These are phyloP conservation scores for Tachyglossus aculeatus DNA, from an alignment of 2,797 vertebrate genomes.

Conservation along the genomic window DNA sequence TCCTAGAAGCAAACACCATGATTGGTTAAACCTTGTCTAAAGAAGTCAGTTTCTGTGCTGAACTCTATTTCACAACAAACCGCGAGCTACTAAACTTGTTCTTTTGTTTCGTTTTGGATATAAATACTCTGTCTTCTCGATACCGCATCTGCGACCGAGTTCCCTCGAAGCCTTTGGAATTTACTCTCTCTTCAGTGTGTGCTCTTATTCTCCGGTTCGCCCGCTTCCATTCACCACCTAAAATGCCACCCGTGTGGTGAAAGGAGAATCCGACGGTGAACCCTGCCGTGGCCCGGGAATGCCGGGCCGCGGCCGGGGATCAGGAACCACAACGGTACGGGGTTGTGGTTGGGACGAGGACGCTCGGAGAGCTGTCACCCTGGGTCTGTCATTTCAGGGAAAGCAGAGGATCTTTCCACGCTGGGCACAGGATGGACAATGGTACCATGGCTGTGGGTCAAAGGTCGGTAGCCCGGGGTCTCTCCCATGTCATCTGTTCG, in stretches of 20 bases:
- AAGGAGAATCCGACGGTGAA: slow-evolving; percentile 68
- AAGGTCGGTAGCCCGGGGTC: slow-evolving; percentile 67
- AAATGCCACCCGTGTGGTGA: slow-evolving; percentile 59
- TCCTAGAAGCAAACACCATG: slow-evolving; percentile 84
- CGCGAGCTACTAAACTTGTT: slow-evolving; percentile 81
- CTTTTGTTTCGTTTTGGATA: no score
- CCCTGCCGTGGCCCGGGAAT: slow-evolving; percentile 76
- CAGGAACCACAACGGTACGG: slow-evolving; percentile 74
- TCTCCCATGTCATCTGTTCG: slow-evolving; percentile 98
- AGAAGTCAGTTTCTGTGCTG: slow-evolving; percentile 80
- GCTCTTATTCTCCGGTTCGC: slow-evolving; percentile 70
- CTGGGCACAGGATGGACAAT: slow-evolving; percentile 85
- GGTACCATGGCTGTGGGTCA: slow-evolving; percentile 87
- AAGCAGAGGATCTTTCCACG: slow-evolving; percentile 80
- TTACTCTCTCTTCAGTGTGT: slow-evolving; percentile 80
- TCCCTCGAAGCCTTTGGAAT: slow-evolving; percentile 82
- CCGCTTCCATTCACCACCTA: slow-evolving; percentile 63
- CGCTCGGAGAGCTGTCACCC: slow-evolving; percentile 78
- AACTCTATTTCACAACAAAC: slow-evolving; percentile 83
- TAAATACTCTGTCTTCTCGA: slow-evolving; percentile 80
- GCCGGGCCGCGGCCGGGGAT: slow-evolving; percentile 76
- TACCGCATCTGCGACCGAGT: slow-evolving; percentile 79
- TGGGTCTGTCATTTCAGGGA: slow-evolving; percentile 82
- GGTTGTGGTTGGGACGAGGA: slow-evolving; percentile 75
- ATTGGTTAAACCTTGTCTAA: slow-evolving; percentile 83